Conservation (phyloP, 2,888 invertebrate species). For the Belgica antarctica region DNA sequence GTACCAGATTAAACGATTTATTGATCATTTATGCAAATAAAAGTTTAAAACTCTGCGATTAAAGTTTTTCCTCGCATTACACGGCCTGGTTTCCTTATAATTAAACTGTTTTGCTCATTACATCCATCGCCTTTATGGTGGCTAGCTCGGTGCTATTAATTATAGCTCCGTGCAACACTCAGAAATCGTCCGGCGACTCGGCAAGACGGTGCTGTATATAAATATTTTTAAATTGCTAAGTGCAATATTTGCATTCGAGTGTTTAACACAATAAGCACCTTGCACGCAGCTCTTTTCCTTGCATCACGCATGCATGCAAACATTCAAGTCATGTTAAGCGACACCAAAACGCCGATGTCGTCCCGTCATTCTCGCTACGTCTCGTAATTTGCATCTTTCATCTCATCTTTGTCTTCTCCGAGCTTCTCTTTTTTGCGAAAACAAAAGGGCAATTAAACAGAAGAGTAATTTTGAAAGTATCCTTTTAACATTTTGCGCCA, state of each 20-base stretch:
- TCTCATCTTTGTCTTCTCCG: background rate
- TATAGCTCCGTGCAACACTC: background rate
- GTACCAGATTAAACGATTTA: constrained; percentile 41
- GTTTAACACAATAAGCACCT: constrained; percentile 39
- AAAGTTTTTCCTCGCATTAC: background rate
- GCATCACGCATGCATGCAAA: no score
- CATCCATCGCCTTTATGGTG: constrained; percentile 12
- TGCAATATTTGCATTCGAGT: constrained; percentile 39
- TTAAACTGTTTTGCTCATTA: constrained; percentile 38
- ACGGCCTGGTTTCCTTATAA: background rate
- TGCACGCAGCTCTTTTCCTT: constrained; percentile 30
- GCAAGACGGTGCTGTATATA: constrained; percentile 33
- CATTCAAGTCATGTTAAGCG: background rate
- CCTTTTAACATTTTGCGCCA: background rate
- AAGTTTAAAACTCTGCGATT: constrained; percentile 35
- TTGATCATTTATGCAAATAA: constrained; percentile 39
- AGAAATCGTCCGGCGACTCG: constrained; percentile 1
- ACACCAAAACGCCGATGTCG: background rate
- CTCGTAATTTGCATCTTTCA: constrained; percentile 39
- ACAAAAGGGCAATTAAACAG: constrained; percentile 3
- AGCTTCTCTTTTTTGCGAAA: background rate
- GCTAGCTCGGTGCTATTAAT: constrained; percentile 33
- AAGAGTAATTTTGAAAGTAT: background rate
- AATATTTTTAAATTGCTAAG: constrained; percentile 38
- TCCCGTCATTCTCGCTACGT: background rate